Evolutionary conservation across 1,140 invertebrate genomes (phyloP).

Genomic region (Olivierus martensii): DNA sequence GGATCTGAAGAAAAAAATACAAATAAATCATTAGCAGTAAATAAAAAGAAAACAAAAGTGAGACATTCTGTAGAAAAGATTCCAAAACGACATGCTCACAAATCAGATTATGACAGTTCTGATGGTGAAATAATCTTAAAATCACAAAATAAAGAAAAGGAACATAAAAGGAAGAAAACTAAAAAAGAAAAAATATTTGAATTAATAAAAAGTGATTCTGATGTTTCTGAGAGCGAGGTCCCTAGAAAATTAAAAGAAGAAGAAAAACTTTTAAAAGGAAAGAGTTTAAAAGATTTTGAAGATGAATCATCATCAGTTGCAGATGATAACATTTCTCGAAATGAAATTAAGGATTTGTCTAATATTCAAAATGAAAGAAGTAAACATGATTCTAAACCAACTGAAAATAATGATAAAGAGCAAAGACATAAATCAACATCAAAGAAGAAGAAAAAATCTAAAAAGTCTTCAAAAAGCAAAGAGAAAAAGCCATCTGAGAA

Average conservation of each 20-base stretch:
- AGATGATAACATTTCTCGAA: background rate
- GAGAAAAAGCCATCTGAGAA: constrained; percentile 1
- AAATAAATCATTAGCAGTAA: constrained; percentile 52
- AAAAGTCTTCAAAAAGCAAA: constrained; percentile 14
- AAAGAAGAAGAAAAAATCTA: constrained; percentile 16
- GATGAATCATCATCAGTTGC: background rate
- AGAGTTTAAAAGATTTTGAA: constrained; percentile 1
- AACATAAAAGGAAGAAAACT: constrained; percentile 21
- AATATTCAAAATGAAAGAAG: constrained; percentile 6
- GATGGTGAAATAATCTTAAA: constrained; percentile 12
- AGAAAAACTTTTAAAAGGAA: constrained; percentile 12
- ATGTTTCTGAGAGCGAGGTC: constrained; percentile 8
- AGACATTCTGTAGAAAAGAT: constrained; percentile 5
- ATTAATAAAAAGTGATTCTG: background rate
- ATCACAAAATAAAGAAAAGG: constrained; percentile 11
- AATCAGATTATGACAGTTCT: constrained; percentile 16
- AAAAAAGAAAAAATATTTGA: constrained; percentile 14
- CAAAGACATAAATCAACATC: constrained; percentile 6
- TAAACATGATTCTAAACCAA: constrained; percentile 6
- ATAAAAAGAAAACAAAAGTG: constrained; percentile 40
- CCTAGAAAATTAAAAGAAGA: background rate
- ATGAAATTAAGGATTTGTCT: background rate
- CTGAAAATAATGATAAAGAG: constrained; percentile 11
- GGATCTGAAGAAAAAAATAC: constrained; percentile 34
- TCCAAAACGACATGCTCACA: constrained; percentile 4